Evolutionary conservation across 2,113 vertebrate species (phyloP).

Genomic region (Siniperca knerii): DNA sequence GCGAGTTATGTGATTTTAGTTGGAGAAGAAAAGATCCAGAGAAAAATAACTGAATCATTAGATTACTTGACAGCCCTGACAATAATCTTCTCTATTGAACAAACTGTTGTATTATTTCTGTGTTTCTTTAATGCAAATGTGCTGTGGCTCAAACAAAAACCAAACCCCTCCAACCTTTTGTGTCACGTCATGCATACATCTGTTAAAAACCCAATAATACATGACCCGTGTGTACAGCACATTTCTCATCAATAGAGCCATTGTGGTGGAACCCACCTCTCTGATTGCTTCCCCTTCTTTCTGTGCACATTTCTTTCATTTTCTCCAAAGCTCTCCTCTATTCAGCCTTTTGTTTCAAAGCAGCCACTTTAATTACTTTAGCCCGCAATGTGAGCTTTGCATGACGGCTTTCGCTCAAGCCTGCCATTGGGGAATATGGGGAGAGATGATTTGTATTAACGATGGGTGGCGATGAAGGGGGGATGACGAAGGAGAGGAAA

Average conservation of each 20-base stretch:
- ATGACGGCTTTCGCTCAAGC: conserved; percentile 69
- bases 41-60: neutral
- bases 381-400: conserved; percentile 63
- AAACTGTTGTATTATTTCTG: conserved; percentile 18
- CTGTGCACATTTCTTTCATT: conserved; percentile 66
- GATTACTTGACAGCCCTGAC: neutral
- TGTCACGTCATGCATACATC: conserved; percentile 43
- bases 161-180: conserved; percentile 27
- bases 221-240: conserved; percentile 58
- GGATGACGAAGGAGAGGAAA: conserved; percentile 63
- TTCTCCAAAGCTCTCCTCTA: conserved; percentile 57
- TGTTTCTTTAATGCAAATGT: conserved; percentile 4
- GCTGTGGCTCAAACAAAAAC: conserved; percentile 28
- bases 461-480: conserved; percentile 67
- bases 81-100: conserved; percentile 8
- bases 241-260: conserved; percentile 74
- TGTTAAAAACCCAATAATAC: conserved; percentile 63
- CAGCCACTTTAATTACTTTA: conserved; percentile 77
- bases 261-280: conserved; percentile 72
- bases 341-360: conserved; percentile 77
- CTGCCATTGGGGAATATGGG: conserved; percentile 61
- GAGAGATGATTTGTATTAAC: conserved; percentile 83
- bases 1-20: neutral
- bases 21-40: neutral
- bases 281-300: conserved; percentile 68